A percentile compares a stretch with the other conserved stretches of the same genome.
Evolutionary conservation across 2,113 vertebrate genomes (phyloP).

Genomic region (Xiphophorus maculatus): DNA sequence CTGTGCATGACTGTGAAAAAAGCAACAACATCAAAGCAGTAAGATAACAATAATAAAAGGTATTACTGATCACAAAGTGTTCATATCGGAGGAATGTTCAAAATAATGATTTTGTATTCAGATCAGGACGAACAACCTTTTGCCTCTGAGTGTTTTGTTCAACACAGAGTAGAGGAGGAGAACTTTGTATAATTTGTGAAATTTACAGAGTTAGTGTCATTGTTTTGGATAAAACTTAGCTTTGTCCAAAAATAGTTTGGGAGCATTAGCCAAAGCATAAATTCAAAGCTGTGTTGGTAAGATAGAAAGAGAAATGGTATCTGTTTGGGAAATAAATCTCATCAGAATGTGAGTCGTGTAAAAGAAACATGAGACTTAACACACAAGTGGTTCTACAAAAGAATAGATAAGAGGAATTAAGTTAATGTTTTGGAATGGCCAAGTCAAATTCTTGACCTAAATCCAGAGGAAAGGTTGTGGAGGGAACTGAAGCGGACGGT

Average conservation of each 20-base stretch:
- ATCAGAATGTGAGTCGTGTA: not conserved
- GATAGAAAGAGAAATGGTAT: not conserved
- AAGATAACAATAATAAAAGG: not conserved
- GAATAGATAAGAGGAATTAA: constrained; percentile 3
- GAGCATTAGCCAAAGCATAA: not conserved
- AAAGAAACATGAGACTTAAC: not conserved
- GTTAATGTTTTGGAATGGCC: constrained; percentile 8
- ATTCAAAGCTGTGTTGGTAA: not conserved
- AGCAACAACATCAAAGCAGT: not conserved
- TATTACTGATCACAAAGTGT: not conserved
- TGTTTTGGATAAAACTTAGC: not conserved
- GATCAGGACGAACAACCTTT: not conserved
- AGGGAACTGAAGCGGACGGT: constrained; percentile 1
- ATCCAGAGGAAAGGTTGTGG: not conserved
- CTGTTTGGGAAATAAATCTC: not conserved
- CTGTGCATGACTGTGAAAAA: too few relatives aligned
- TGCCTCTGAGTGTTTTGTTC: not conserved
- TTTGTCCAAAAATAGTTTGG: not conserved
- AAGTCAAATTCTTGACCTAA: constrained; percentile 14
- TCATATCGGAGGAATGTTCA: not conserved
- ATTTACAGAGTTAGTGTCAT: not conserved
- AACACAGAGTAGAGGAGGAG: not conserved
- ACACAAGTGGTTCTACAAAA: not conserved
- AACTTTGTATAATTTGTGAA: not conserved
- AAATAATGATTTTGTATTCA: not conserved